Percentiles rank a stretch among this genome's conserved stretches.
Conservation (phyloP, 2,888 invertebrate species). For the Teleiodes luculella region DNA sequence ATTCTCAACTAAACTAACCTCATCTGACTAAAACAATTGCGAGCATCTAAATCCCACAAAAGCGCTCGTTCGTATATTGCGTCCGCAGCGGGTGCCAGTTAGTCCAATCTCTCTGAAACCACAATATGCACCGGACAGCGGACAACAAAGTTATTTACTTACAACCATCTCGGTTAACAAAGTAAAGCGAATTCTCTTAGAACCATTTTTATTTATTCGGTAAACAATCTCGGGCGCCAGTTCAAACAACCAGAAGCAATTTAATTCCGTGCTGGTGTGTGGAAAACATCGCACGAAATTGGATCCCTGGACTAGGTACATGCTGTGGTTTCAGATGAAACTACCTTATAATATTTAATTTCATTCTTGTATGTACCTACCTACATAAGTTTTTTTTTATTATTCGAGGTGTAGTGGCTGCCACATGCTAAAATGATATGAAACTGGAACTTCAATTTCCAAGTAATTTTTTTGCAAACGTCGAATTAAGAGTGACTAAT, state of each 20-base stretch:
- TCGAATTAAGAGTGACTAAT: too few species aligned
- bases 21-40: too few species aligned
- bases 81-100: not conserved
- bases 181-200: constrained; percentile 20
- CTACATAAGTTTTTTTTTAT: too few species aligned
- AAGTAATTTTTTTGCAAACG: too few species aligned
- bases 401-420: too few species aligned
- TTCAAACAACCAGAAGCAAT: constrained; percentile 31
- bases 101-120: constrained; percentile 5
- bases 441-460: too few species aligned
- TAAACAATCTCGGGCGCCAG: constrained; percentile 21
- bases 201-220: constrained; percentile 29
- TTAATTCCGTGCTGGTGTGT: constrained; percentile 39
- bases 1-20: too few species aligned
- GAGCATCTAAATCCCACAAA: too few species aligned
- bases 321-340: not conserved
- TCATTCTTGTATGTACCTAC: too few species aligned
- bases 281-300: constrained; percentile 24
- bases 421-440: too few species aligned
- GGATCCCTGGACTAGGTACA: not conserved
- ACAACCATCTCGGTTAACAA: constrained; percentile 4
- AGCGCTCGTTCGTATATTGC: not conserved
- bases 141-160: constrained; percentile 21
- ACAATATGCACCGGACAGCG: constrained; percentile 13
- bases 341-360: too few species aligned